phyloP scores from a whole-genome alignment of 2,797 vertebrate species.

The Gallinago stenura region DNA sequence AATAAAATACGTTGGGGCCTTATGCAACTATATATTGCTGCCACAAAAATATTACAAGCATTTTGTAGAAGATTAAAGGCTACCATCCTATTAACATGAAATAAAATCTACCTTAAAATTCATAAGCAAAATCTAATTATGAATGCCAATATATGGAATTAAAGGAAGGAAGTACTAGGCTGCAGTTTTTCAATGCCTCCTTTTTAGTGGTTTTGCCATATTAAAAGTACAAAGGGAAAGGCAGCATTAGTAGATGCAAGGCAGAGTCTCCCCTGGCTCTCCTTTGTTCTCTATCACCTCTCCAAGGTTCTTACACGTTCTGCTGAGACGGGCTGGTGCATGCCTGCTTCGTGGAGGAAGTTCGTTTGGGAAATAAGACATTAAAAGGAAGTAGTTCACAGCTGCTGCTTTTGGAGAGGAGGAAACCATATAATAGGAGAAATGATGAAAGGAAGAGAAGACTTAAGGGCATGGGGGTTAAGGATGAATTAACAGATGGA shows the following conservation, averaged over 20 bases:
- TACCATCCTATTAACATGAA: not conserved
- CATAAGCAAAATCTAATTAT: not conserved
- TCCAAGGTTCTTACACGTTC: not conserved
- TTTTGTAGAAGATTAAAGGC: not conserved
- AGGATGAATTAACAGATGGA: not conserved
- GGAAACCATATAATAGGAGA: not conserved
- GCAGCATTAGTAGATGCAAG: not conserved
- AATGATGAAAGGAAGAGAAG: not conserved
- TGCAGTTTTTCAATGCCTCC: not conserved
- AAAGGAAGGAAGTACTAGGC: not conserved
- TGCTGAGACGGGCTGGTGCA: not conserved
- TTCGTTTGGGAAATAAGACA: not conserved
- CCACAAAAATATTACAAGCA: not conserved
- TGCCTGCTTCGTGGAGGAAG: not conserved
- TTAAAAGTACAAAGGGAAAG: not conserved
- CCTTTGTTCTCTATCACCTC: not conserved
- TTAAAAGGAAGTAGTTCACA: slow-evolving; percentile 1
- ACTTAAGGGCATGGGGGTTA: not conserved
- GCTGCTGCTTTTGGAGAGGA: slow-evolving; percentile 10
- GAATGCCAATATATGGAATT: not conserved
- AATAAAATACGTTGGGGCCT: not conserved
- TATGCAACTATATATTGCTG: not conserved
- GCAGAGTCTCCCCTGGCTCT: not conserved
- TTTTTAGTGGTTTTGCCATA: not conserved
- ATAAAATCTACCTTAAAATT: not conserved